Percentiles rank a stretch among this genome's conserved stretches.
Conservation (phyloP, 2,888 invertebrate species). For the Mythimna impura region DNA sequence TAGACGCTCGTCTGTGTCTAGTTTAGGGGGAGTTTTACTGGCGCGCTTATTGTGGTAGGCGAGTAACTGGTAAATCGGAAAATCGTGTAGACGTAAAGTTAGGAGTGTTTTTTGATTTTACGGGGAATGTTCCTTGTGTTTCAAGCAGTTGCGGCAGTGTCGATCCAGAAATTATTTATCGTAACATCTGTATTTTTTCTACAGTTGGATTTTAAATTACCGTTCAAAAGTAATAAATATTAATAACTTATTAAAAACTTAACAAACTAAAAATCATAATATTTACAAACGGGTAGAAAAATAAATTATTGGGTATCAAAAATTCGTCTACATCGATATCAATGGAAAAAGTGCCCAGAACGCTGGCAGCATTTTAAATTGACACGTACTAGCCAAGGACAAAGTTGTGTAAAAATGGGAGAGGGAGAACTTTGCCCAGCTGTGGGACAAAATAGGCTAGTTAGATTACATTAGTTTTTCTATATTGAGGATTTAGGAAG, state of each 20-base stretch:
- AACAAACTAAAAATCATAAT: too few relatives aligned
- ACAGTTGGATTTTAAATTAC: not conserved
- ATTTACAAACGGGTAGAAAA: too few relatives aligned
- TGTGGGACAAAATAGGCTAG: not conserved
- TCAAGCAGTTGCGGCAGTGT: too few relatives aligned
- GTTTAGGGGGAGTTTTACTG: slow-evolving; percentile 54
- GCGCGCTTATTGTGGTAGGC: slow-evolving; percentile 39
- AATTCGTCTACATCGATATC: too few relatives aligned
- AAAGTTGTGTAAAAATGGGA: not conserved
- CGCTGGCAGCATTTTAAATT: too few relatives aligned
- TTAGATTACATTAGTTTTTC: not conserved
- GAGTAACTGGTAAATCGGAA: not conserved
- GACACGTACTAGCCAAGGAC: not conserved
- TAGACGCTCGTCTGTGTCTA: slow-evolving; percentile 77
- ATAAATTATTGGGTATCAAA: too few relatives aligned
- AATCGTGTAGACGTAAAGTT: not conserved
- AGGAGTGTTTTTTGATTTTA: too few relatives aligned
- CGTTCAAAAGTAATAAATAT: not conserved
- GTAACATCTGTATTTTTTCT: not conserved
- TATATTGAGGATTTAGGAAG: not conserved
- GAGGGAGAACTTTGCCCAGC: not conserved
- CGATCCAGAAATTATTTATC: too few relatives aligned
- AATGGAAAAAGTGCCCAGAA: too few relatives aligned
- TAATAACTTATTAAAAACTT: too few relatives aligned
- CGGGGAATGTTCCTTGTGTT: too few relatives aligned